Evolutionary conservation across 2,888 invertebrate species (phyloP), one percentile per base, ranked within the genome.

Genomic region (Tiliacea citrago): DNA sequence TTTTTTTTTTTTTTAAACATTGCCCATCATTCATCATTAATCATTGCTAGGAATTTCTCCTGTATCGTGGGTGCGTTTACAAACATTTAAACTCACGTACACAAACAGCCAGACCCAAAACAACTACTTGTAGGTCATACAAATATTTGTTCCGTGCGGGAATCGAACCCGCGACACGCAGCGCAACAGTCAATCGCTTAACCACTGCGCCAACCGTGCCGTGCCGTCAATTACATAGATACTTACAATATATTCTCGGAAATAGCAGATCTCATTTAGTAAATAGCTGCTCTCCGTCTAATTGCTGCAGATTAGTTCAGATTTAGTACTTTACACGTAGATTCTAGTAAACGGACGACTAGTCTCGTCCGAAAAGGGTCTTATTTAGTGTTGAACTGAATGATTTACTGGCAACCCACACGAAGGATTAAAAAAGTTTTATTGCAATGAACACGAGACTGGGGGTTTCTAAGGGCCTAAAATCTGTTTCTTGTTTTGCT

Each of bases 301-400:
- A 79, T 79, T 75, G 70, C 67, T 42, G 29, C 24, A 70, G 75
- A 79, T 79, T 79, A 75, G 79, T 79, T 67, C 47, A 75, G 79
- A 79, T 79, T 79, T 79, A 78, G 79, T 65, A 75, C 68, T 63
- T 58, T 45, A 53, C 79, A 66, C 68, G 35, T 74, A 51, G n/a
- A 61, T 55, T 61, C 6, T 68, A n/a, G 47, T 13, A 1, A 70
- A 53, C 67, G 63, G 39, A n/a, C n/a, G 21, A 29, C 16, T 68
- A 42, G 62, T 16, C 21, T n/a, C n/a, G 24, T 1, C 29, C 9
- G 18, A 21, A 21, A 1, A 51, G 24, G n/a, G 16, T 68, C 39
- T 21, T 53, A 60, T 68, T 58, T 70, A 39, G 35, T 70, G 62
- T 70, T 75, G 18, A 51, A 13, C 42, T 49, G 16, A 63, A 51